Evolutionary conservation across 2,113 vertebrate species (phyloP), one percentile per base, ranked within the genome.

Genomic region (Gadus macrocephalus): DNA sequence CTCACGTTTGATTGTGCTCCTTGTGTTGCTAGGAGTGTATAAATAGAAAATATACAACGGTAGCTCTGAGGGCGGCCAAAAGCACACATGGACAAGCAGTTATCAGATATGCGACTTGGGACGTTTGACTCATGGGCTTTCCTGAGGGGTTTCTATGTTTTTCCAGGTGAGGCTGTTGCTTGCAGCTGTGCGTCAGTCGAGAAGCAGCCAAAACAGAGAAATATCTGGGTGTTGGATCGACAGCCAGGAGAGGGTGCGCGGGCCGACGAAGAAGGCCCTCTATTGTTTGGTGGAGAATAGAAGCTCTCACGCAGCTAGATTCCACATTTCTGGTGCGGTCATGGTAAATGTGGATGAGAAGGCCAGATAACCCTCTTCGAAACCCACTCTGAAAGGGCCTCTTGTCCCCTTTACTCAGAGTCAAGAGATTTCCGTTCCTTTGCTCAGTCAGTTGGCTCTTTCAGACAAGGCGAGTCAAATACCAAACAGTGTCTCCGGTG

Each of bases 211-310:
- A 67, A 79, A 69, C 19, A 15, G 0, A 70, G 72, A 71, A 70
- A 22, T 78, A 65, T 72, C 79, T 80, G 73, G 64, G 20, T 75
- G 60, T 73, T 63, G 63, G 15, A 74, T 78, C 82, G 74, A 60
- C 72, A 66, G 72, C 62, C 59, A 63, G 66, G 64, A 75, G 70
- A 77, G 75, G 82, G 60, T 68, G 53, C 74, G 42, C 8, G 42
- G 42, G 42, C 42, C 1, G 42, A 14, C 9, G 42, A 49, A 83
- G 76, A 88, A 88, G 84, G 83, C 69, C 71, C 28, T 81, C 84
- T 75, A 84, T 88, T 88, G 85, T 89, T 87, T 27, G 35, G 62
- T 22, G 62, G 69, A 83, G 79, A 86, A 86, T 78, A 77, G 74
- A 78, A 86, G 76, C 73, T 82, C 81, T 87, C 84, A 84, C 68